Evolutionary conservation across 2,888 invertebrate species (phyloP).

Genomic region (Cybosia mesomella): DNA sequence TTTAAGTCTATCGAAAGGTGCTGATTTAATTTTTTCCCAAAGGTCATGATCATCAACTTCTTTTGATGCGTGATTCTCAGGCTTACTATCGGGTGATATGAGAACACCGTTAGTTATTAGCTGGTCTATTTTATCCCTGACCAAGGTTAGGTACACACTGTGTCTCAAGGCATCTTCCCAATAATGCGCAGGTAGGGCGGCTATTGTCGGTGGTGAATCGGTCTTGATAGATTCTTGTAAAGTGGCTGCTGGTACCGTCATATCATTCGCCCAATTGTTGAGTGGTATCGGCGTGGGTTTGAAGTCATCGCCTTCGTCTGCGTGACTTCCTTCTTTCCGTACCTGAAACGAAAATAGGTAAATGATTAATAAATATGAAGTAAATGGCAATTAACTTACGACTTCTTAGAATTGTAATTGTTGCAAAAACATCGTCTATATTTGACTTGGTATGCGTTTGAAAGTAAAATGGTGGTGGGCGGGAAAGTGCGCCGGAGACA

Average conservation of each 20-base stretch:
- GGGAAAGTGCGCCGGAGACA: slow-evolving; percentile 76
- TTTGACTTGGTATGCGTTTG: slow-evolving; percentile 76
- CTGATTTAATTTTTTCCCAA: slow-evolving; percentile 82
- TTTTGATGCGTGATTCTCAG: slow-evolving; percentile 60
- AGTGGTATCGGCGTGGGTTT: slow-evolving; percentile 80
- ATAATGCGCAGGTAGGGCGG: slow-evolving; percentile 76
- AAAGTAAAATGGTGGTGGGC: slow-evolving; percentile 81
- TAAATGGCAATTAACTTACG: slow-evolving; percentile 38
- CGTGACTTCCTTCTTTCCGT: slow-evolving; percentile 64
- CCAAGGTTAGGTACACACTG: slow-evolving; percentile 89
- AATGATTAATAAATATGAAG: slow-evolving; percentile 36
- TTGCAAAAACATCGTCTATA: slow-evolving; percentile 66
- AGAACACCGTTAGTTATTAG: slow-evolving; percentile 76
- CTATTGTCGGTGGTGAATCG: slow-evolving; percentile 55
- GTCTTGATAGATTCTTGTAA: slow-evolving; percentile 66
- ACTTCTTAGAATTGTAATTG: slow-evolving; percentile 44
- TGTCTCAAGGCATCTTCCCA: slow-evolving; percentile 91
- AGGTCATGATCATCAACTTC: slow-evolving; percentile 79
- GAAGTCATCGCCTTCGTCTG: slow-evolving; percentile 70
- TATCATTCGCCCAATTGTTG: slow-evolving; percentile 68
- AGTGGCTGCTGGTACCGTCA: slow-evolving; percentile 59
- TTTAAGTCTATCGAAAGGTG: slow-evolving; percentile 75
- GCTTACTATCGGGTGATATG: slow-evolving; percentile 62
- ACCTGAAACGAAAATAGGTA: slow-evolving; percentile 64
- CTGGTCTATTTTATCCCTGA: slow-evolving; percentile 85